Base-by-base conservation (phyloP, 35 echinoderm and acorn worm species). In the Diadema setosum region DNA sequence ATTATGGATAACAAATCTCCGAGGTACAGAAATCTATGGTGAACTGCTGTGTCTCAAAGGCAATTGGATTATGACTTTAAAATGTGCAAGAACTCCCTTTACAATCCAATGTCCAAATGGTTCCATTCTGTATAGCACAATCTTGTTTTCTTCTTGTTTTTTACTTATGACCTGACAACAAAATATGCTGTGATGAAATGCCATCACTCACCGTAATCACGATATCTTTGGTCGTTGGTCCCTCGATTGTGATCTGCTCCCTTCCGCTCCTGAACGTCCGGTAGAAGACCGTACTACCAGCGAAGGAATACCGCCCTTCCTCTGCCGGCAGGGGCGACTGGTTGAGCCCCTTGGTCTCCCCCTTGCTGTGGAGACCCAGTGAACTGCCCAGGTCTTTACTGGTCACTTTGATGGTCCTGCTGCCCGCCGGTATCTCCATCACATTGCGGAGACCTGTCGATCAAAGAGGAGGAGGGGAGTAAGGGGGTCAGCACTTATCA, bases 191-290 rank as follows among this genome's bases (percentile, higher is more conserved):
- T n/a, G n/a, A n/a, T n/a, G n/a, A n/a, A n/a, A n/a, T n/a, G n/a
- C n/a, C n/a, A n/a, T n/a, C n/a, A 91, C 90, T 91, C 41, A 91
- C 90, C 44, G 67, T 86, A 12, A 91, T 70, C 17, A 76, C 82
- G 12, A 91, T 4, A 36, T 80, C 49, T 64, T 56, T 48, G 20
- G 34, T 85, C 15, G 80, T 70, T 39, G 83, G 64, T 4, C 64
- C 46, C 11, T 85, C 65, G 15, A 91, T 86, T 49, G 80, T 18
- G n/a, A 80, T 75, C n/a, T 80, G 63, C 64, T 91, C 90, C 39
- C 90, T 74, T 2, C 90, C 90, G 67, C 82, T 91, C 15, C 83
- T 85, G 46, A 85, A 74, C 16, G 49, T 85, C 20, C 63, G 58
- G 39, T 86, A 91, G 35, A 43, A 23, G 5, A 86, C 65, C 8